Evolutionary conservation across 2,888 invertebrate genomes (phyloP), one percentile per base, ranked within the genome.

Genomic region (Eugnorisma glareosa): DNA sequence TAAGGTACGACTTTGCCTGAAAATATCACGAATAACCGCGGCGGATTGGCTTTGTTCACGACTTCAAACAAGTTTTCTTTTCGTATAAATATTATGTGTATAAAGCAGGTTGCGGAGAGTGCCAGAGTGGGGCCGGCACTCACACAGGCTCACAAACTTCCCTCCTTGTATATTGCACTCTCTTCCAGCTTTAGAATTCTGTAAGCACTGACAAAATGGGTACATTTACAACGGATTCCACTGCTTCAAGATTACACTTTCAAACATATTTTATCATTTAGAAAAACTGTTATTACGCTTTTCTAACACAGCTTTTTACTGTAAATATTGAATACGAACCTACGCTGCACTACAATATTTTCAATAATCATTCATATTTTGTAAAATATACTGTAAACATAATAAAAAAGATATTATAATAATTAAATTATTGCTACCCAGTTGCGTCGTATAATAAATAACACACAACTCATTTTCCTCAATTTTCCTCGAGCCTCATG

Each of bases 11-110:
- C 91, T 95, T 94, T 91, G 93, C 88, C 90, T 91, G 95, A 93
- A 94, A 96, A 96, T 96, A 96, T 96, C 95, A 92, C 93, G 95
- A 95, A 96, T 96, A 96, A 96, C 96, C 94, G 95, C 93, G 93
- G 93, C 89, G 96, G 95, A 94, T 96, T 95, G 95, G 94, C 95
- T 96, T 96, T 96, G 96, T 96, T 94, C 93, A 92, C 92, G 95
- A 96, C 95, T 96, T 96, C 96, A 96, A 96, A 96, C 94, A 95
- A 96, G 93, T 96, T 96, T 96, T 92, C 93, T 91, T 92, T 89
- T 89, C 85, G 86, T 90, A 90, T 91, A 94, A 94, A 95, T 95
- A 94, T 95, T 94, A 90, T 95, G 94, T 95, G 92, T 94, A 94
- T 94, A 93, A 93, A 95, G 93, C 93, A 91, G 92, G 87, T 90